Evolutionary conservation across 2,888 invertebrate genomes (phyloP).

Genomic region (Sisyra terminalis): DNA sequence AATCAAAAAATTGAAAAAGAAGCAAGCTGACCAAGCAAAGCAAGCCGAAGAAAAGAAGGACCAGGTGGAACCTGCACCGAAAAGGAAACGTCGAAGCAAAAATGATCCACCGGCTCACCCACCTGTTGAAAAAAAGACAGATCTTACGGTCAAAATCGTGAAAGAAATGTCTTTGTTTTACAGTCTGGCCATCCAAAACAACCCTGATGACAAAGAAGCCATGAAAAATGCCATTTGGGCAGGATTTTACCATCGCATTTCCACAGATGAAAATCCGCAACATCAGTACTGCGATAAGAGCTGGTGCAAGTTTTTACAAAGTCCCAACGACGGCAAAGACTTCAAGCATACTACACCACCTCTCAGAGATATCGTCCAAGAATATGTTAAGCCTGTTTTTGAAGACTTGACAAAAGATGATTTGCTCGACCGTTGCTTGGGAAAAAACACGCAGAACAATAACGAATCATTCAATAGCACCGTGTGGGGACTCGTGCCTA

Average conservation of each 20-base stretch:
- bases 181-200: neutral
- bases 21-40: neutral
- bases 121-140: too few relatives aligned
- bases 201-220: neutral
- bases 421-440: too few relatives aligned
- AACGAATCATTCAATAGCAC: too few relatives aligned
- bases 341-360: neutral
- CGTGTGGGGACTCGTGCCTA: too few relatives aligned
- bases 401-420: too few relatives aligned
- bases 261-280: neutral
- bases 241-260: neutral
- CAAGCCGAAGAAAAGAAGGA: too few relatives aligned
- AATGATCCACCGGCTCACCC: too few relatives aligned
- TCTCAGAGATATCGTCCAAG: neutral
- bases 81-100: too few relatives aligned
- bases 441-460: too few relatives aligned
- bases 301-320: neutral
- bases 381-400: too few relatives aligned
- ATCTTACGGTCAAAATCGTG: too few relatives aligned
- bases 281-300: neutral
- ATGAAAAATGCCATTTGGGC: neutral
- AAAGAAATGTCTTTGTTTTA: neutral
- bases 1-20: conserved; percentile 3
- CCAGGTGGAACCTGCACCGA: too few relatives aligned
- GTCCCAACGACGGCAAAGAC: neutral